Evolutionary conservation across 2,888 invertebrate species (phyloP).

Genomic region (Ophion slaviceki): DNA sequence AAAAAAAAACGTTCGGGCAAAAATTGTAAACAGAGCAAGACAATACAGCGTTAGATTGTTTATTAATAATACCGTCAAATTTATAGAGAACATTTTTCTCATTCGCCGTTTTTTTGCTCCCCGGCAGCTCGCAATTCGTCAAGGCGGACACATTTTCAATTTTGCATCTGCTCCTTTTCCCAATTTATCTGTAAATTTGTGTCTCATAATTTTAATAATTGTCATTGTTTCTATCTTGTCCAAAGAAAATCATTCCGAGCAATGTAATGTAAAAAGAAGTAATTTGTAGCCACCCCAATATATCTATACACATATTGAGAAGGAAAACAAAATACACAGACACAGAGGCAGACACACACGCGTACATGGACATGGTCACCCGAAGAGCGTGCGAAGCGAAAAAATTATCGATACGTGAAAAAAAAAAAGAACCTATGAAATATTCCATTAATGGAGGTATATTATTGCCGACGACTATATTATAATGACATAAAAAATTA

Average conservation of each 20-base stretch:
- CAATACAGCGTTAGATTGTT: no score
- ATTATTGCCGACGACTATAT: constrained; percentile 79
- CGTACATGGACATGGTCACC: constrained; percentile 4
- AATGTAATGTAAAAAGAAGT: neutral
- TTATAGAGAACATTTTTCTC: no score
- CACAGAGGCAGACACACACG: neutral
- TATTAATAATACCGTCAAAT: no score
- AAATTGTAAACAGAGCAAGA: no score
- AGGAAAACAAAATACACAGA: neutral
- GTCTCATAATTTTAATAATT: neutral
- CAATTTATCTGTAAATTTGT: no score
- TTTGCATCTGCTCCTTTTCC: no score
- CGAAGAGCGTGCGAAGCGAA: constrained; percentile 48
- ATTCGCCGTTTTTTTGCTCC: no score
- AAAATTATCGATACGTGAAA: constrained; percentile 51
- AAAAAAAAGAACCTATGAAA: constrained; percentile 53
- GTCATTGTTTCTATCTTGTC: neutral
- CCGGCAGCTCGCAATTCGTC: no score
- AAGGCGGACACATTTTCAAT: no score
- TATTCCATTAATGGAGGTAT: constrained; percentile 76
- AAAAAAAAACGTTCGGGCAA: no score
- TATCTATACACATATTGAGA: neutral
- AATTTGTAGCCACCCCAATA: constrained; percentile 15
- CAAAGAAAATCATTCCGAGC: no score
- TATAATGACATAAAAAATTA: constrained; percentile 77